These are phyloP conservation scores for Tetrax tetrax DNA, from an alignment of 2,113 vertebrate genomes.

Conservation along the genomic window DNA sequence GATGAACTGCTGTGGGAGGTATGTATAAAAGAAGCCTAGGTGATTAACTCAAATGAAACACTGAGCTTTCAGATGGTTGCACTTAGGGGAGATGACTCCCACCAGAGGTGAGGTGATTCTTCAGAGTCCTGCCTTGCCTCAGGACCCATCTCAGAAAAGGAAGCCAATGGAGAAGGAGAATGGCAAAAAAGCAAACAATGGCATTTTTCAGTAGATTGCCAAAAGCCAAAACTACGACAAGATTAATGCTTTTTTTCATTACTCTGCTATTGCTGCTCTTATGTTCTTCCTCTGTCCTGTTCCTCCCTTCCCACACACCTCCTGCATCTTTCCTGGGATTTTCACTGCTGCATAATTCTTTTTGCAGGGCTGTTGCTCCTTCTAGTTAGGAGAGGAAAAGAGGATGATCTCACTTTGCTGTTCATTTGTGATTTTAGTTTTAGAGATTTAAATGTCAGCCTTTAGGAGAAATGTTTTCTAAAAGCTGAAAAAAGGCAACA, in stretches of 20 bases:
- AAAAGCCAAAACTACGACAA: neutral
- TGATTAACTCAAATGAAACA: neutral
- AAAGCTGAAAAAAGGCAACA: neutral
- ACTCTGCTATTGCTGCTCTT: neutral
- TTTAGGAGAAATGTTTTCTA: neutral
- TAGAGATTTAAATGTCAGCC: constrained; percentile 9
- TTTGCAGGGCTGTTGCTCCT: neutral
- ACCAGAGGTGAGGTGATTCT: neutral
- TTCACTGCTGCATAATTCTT: neutral
- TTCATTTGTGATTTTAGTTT: neutral
- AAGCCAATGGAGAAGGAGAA: neutral
- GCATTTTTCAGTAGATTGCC: neutral
- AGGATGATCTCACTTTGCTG: neutral
- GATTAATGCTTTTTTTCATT: neutral
- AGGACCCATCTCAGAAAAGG: neutral
- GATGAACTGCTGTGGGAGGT: neutral
- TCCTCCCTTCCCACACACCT: rapidly evolving
- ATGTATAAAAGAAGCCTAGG: neutral
- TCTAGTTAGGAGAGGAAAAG: neutral
- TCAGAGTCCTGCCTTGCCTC: neutral
- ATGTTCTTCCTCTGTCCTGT: rapidly evolving
- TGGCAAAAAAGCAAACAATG: neutral
- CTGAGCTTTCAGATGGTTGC: neutral
- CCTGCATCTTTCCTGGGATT: neutral
- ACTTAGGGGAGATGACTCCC: neutral